Evolutionary conservation across 2,888 invertebrate genomes (phyloP), one percentile per base, ranked within the genome.

Genomic region (Stomorhina lunata): DNA sequence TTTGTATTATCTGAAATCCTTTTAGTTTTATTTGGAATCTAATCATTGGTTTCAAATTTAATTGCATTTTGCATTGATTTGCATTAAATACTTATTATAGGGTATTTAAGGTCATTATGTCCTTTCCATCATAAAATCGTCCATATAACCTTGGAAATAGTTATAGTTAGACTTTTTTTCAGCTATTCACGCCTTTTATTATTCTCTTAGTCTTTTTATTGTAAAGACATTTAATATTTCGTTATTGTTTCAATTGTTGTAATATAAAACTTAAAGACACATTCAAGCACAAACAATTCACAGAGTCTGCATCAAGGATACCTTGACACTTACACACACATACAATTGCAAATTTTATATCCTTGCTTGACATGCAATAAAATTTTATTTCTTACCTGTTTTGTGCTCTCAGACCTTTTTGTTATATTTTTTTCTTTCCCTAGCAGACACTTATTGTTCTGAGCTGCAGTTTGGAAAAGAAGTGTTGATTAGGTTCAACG

Each of bases 381-480:
- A 27, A 22, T 22, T 25, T 3, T 10, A n/a, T n/a, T 43, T 55
- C 40, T 50, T 50, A 76, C 76, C 68, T 76, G 68, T 9, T 17
- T 45, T 37, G 15, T 55, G 12, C 12, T 53, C 4, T 53, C 4
- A 50, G 34, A 34, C 34, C 29, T 53, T 43, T 32, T 59, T 40
- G 57, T 15, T 37, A 25, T 7, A 48, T 20, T 40, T 50, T 55
- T 66, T 12, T 20, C 10, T 15, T 27, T 34, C 40, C n/a, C n/a
- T n/a, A n/a, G n/a, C 37, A 50, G 15, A 57, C 57, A 57, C 84
- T 86, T 87, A n/a, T n/a, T n/a, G n/a, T n/a, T n/a, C n/a, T 88
- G 84, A 87, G 85, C 85, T 87, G 85, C 88, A 86, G 85, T 87
- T 84, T n/a, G n/a, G 85, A 86, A 87, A 86, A 86, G 84, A 84